Evolutionary conservation across 1,140 invertebrate genomes (phyloP), one percentile per base, ranked within the genome.

Genomic region (Arion vulgaris): DNA sequence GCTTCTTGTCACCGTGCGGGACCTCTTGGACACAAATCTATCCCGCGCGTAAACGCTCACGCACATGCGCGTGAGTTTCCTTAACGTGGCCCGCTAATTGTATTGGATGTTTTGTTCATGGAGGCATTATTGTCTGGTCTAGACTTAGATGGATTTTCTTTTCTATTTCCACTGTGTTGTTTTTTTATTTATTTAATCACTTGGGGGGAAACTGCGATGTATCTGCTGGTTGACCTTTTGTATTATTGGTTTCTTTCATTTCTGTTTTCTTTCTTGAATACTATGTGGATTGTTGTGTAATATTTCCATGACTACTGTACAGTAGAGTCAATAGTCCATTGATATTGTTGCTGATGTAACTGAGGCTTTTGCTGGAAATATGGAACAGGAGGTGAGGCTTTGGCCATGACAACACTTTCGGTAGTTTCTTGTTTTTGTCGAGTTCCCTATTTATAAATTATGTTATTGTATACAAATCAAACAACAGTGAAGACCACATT

Each of bases 61-160:
- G 71, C 71, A 39, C 36, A 39, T n/a, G 23, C 17, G 36, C 71
- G 71, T 39, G 71, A 39, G 71, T 39, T n/a, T 41, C 23, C 71
- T 72, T 72, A 39, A 41, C 41, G 71, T 72, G 36, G 71, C 41
- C 71, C 41, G 71, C 71, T 72, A 72, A 72, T 72, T 72, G 71
- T 41, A 39, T 72, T 72, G 36, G 71, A 72, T 72, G 39, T 72
- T 72, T 72, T 66, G 62, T 66, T 34, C 62, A 17, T 66, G 62
- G 26, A 66, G 5, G 62, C 28, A 66, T 66, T 66, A 66, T 28
- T 66, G 5, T 66, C 62, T 34, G 62, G 62, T 66, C 62, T 66
- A 66, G 62, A 66, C 62, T 23, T 5, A 32, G 62, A 32, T 32
- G 62, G 62, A 4, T 57, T 57, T 19, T 57, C 19, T 57, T 57